Evolutionary conservation across 2,113 vertebrate species (phyloP), one percentile per base, ranked within the genome.

Genomic region (Danio rerio): DNA sequence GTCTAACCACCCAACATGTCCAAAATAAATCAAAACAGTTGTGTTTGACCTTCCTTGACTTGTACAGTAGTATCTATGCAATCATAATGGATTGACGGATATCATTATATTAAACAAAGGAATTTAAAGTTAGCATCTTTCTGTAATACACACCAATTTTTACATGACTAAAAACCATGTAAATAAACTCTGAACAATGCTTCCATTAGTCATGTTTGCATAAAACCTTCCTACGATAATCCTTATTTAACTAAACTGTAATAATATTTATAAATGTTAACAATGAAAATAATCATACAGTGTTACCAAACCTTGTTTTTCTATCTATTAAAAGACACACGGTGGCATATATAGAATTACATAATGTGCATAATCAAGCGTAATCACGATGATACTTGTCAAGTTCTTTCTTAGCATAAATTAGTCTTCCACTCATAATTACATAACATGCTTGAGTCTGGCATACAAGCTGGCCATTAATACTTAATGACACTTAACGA

Each of bases 401-500:
- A 16, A 45, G 43, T 18, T 69, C 18, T 69, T 69, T 61, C 13
- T 47, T 71, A 63, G 49, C 20, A 63, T n/a, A 62, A 50, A 55
- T 74, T 65, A 65, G 15, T 65, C 76, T 52, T 62, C 58, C 47
- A n/a, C 66, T 78, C 20, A 75, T 85, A 83, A 85, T 83, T 58
- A 47, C 68, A 81, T 58, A 70, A 85, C 20, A 49, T 75, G 79
- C 80, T 79, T 52, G 61, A 81, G 66, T 20, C 66, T 69, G 66
- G 86, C 78, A 82, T 66, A 31, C 78, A 77, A 80, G 63, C 56
- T 50, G 40, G 61, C 58, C 58, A 75, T 83, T 83, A 87, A 73
- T 81, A 83, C 56, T 72, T 74, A 56, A 74, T 74, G 12, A 81
- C 83, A 83, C 73, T 83, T 87, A 83, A 85, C 82, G 80, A 85